phyloP scores from a whole-genome alignment of 2,113 vertebrate species.

The Probosciger aterrimus region DNA sequence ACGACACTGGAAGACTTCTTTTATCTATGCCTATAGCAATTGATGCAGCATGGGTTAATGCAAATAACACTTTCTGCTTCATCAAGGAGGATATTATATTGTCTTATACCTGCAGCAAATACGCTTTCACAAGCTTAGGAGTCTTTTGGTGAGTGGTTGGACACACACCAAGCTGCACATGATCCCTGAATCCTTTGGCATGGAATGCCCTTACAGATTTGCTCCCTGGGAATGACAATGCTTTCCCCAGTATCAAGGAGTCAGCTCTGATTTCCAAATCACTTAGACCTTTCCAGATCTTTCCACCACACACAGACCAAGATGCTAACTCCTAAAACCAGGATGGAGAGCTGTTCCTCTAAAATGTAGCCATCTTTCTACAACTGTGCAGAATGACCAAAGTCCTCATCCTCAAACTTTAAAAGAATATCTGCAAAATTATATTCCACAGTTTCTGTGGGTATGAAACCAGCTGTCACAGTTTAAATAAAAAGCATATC shows the following conservation, averaged over 20 bases:
- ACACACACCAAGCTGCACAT: too few relatives aligned
- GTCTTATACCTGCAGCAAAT: background rate
- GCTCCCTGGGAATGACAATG: background rate
- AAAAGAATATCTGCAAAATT: background rate
- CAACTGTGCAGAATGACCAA: background rate
- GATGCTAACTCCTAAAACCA: background rate
- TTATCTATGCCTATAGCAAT: background rate
- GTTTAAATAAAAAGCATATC: background rate
- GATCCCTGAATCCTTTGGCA: background rate
- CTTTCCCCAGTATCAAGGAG: background rate
- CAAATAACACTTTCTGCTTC: background rate
- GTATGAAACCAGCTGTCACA: background rate
- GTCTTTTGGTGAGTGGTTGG: background rate
- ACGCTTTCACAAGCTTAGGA: background rate
- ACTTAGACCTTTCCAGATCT: background rate
- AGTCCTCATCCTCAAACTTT: background rate
- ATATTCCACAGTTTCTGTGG: background rate
- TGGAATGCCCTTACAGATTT: background rate
- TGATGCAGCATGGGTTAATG: background rate
- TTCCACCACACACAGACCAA: background rate
- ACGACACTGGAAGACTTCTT: background rate
- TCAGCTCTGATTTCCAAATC: background rate
- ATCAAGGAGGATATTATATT: background rate
- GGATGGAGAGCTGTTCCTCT: background rate
- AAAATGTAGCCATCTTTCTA: background rate